Evolutionary conservation across 2,113 vertebrate genomes (phyloP), one percentile per base, ranked within the genome.

Genomic region (Tragelaphus buxtoni): DNA sequence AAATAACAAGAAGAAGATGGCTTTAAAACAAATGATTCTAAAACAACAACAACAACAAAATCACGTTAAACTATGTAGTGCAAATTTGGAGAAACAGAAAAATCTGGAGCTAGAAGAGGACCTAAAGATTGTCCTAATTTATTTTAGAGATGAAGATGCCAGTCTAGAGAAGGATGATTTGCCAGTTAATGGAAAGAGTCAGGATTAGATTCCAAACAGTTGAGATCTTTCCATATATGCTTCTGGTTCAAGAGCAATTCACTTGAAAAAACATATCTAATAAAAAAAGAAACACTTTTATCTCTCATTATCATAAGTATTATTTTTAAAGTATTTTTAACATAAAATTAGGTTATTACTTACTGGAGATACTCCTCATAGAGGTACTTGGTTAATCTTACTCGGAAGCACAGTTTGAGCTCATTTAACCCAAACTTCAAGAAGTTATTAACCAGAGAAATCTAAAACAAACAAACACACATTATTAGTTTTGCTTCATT

Each of bases 341-440:
- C 85, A 91, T 18, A 90, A 95, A 95, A 98, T 95, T 8, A 96
- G 82, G n/a, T n/a, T 80, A 65, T 88, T 90, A 99, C 99, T 99
- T 99, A 99, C 99, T 99, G 99, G 87, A 99, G 99, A 96, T 99
- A 99, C 96, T 99, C 99, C 94, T 99, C 99, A 95, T 99, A 99
- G 94, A 99, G 99, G 98, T 99, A 98, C 98, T 98, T 99, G 4
- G 99, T 99, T 84, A 99, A 99, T 90, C 99, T 98, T 82, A 99
- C 99, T 91, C 99, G 99, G 98, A 99, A 99, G 97, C 99, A 98
- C 94, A 99, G 98, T 97, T 99, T 99, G 97, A 99, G 97, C 92
- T 99, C 99, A 93, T 99, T 99, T 77, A 99, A 98, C 77, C 99
- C 99, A 97, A 99, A 99, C 98, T 99, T 99, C 97, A 99, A 97